Conservation (phyloP, 2,113 vertebrate genomes). For the Monopterus albus region DNA sequence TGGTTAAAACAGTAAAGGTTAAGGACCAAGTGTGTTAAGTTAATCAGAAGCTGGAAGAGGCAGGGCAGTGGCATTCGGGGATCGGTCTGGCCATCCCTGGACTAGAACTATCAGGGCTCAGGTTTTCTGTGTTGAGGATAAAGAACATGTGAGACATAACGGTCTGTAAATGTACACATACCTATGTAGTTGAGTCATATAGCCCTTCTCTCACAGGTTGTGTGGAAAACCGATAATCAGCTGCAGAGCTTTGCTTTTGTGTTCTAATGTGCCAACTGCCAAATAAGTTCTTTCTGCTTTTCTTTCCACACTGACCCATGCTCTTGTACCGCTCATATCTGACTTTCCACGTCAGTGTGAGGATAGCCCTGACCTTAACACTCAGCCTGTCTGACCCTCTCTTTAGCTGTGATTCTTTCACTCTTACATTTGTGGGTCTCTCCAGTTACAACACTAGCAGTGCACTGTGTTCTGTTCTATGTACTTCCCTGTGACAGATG, state of each 20-base stretch:
- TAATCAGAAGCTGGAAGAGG: too few relatives aligned
- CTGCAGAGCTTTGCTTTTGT: slow-evolving; percentile 53
- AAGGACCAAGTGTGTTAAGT: too few relatives aligned
- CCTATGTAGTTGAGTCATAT: slow-evolving; percentile 72
- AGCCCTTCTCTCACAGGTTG: slow-evolving; percentile 41
- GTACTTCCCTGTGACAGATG: slow-evolving; percentile 36
- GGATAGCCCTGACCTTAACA: slow-evolving; percentile 45
- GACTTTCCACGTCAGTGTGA: slow-evolving; percentile 23
- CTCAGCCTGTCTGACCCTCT: not conserved
- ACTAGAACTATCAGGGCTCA: slow-evolving; percentile 61
- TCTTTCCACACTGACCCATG: slow-evolving; percentile 33
- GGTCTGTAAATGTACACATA: slow-evolving; percentile 77
- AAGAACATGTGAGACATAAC: slow-evolving; percentile 63
- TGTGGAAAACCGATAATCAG: slow-evolving; percentile 65
- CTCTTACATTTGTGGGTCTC: slow-evolving; percentile 7
- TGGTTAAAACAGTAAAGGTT: too few relatives aligned
- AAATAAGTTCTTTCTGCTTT: slow-evolving; percentile 29
- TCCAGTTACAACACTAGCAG: slow-evolving; percentile 5
- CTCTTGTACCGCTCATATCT: slow-evolving; percentile 25
- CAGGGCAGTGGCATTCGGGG: too few relatives aligned
- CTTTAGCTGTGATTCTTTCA: slow-evolving; percentile 4
- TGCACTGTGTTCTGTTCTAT: slow-evolving; percentile 4
- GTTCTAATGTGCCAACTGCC: slow-evolving; percentile 62
- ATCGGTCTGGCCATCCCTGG: slow-evolving; percentile 54
- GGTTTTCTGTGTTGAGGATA: slow-evolving; percentile 33